Conservation (phyloP, 2,113 vertebrate species). For the Daubentonia madagascariensis region DNA sequence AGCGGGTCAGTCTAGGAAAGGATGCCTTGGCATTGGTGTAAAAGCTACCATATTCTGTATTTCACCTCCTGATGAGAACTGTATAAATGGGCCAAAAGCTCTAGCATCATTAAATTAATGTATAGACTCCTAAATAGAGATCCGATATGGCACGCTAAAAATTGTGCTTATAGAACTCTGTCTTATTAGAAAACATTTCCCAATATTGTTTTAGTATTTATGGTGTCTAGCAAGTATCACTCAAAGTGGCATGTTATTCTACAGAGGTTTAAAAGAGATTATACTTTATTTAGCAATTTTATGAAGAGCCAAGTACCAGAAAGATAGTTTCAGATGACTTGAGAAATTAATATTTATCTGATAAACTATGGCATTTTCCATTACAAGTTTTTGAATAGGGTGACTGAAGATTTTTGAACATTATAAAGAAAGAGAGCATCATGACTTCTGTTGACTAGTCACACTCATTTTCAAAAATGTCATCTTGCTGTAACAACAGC, state of each 20-base stretch:
- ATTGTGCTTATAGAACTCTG: not conserved
- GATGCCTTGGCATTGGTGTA: too few relatives aligned
- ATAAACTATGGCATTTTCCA: not conserved
- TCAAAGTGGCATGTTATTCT: constrained; percentile 7
- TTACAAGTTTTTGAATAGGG: not conserved
- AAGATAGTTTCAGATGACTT: not conserved
- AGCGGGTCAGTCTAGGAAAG: not conserved
- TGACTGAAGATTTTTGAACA: not conserved
- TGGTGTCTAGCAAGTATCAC: not conserved
- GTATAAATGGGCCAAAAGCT: not conserved
- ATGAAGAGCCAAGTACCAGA: not conserved
- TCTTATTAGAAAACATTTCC: not conserved
- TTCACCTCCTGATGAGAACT: not conserved
- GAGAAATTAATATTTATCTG: constrained; percentile 45
- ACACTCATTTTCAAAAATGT: constrained; percentile 62
- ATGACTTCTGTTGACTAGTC: not conserved
- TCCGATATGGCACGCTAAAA: not conserved
- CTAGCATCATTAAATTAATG: not conserved
- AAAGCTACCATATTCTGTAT: not conserved
- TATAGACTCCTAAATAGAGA: not conserved
- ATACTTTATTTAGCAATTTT: constrained; percentile 1
- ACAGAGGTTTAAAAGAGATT: not conserved
- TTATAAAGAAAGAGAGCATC: not conserved
- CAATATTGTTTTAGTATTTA: not conserved
- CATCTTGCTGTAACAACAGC: constrained; percentile 27